A percentile compares a stretch with the other conserved stretches of the same genome.
phyloP scores from a whole-genome alignment of 1,140 invertebrate species.

The Papilio polyxenes region DNA sequence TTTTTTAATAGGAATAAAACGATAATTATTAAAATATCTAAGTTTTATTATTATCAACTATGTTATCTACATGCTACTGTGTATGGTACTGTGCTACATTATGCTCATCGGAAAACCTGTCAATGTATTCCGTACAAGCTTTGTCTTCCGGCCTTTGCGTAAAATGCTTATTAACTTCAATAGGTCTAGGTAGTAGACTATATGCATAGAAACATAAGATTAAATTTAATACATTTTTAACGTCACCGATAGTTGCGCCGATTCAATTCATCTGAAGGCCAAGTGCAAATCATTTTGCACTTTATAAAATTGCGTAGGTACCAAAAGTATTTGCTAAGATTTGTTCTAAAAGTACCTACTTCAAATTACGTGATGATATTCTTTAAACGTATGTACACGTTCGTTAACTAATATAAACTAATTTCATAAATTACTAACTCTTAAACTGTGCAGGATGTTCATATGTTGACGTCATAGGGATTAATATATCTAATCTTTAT shows the following conservation, averaged over 20 bases:
- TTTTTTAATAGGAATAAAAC: too few relatives aligned
- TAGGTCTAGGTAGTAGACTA: neutral
- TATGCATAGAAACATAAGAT: neutral
- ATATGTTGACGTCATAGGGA: constrained; percentile 52
- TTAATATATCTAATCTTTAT: constrained; percentile 57
- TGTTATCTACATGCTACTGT: neutral
- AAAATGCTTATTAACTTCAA: neutral
- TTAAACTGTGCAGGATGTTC: constrained; percentile 35
- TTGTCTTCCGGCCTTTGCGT: neutral
- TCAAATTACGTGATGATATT: neutral
- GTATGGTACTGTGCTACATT: neutral
- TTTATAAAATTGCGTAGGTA: too few relatives aligned
- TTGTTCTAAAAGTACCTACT: too few relatives aligned
- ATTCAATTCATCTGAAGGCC: neutral
- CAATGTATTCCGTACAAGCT: neutral
- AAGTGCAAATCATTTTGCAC: neutral
- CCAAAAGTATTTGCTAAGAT: too few relatives aligned
- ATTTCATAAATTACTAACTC: neutral
- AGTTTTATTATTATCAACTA: too few relatives aligned
- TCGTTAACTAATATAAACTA: neutral
- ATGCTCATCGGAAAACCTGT: neutral
- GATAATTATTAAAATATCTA: too few relatives aligned
- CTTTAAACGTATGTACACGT: neutral
- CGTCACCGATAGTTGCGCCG: neutral
- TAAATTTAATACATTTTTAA: neutral